A percentile compares a stretch with the other conserved stretches of the same genome.
Evolutionary conservation across 2,797 vertebrate genomes (phyloP).

Genomic region (Coccyzus lansbergi): DNA sequence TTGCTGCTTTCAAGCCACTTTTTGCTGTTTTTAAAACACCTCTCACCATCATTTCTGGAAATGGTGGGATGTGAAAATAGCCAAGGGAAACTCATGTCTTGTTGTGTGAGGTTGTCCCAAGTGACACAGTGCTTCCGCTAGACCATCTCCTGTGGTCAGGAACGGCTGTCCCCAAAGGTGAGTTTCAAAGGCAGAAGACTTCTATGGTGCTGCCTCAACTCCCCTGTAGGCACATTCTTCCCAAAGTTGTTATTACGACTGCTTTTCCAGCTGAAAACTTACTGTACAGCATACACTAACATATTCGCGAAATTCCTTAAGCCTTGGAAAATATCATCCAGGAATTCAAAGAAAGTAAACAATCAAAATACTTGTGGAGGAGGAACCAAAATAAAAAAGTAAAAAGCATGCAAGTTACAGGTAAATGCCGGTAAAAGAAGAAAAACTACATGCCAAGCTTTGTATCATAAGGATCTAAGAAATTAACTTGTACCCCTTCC

Average conservation of each 20-base stretch:
- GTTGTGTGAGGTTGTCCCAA: not conserved
- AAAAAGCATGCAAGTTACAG: not conserved
- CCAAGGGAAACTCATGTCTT: not conserved
- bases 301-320: not conserved
- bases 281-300: not conserved
- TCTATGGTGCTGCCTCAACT: not conserved
- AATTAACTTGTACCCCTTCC: not conserved
- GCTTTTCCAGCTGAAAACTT: not conserved
- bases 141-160: not conserved
- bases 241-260: not conserved
- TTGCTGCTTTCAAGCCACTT: not conserved
- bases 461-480: not conserved
- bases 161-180: not conserved
- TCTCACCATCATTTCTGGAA: not conserved
- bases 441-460: not conserved
- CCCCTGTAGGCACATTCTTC: fast-evolving
- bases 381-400: not conserved
- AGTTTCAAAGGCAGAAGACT: not conserved
- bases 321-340: not conserved
- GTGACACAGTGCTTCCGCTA: not conserved
- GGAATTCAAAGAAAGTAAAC: not conserved
- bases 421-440: not conserved
- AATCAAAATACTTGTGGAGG: not conserved
- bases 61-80: not conserved
- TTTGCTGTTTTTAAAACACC: not conserved